phyloP scores from a whole-genome alignment of 2,888 invertebrate genomes.

The Hydroisotoma schaefferi region DNA sequence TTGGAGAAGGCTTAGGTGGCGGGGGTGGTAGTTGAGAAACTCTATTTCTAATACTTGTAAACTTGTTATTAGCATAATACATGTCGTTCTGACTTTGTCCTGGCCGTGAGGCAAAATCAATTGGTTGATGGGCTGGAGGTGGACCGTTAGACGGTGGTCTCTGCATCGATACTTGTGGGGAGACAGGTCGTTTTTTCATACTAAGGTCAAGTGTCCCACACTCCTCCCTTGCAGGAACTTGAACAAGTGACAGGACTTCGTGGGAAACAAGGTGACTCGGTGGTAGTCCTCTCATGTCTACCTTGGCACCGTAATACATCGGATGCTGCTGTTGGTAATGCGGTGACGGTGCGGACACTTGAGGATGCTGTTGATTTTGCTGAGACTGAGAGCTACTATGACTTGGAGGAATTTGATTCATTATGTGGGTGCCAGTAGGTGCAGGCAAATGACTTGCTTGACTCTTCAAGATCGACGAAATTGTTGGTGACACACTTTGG shows the following conservation, averaged over 20 bases:
- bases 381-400: background rate
- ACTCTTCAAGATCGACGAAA: conserved; percentile 49
- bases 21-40: conserved; percentile 51
- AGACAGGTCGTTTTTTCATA: conserved; percentile 59
- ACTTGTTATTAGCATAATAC: conserved; percentile 51
- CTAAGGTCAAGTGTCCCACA: conserved; percentile 70
- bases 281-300: conserved; percentile 36
- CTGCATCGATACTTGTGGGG: conserved; percentile 43
- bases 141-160: conserved; percentile 46
- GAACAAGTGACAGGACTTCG: conserved; percentile 50
- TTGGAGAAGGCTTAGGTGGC: conserved; percentile 54
- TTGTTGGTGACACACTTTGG: conserved; percentile 48
- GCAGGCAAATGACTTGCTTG: conserved; percentile 44
- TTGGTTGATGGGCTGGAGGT: conserved; percentile 47
- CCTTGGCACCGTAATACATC: conserved; percentile 24
- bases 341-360: conserved; percentile 22
- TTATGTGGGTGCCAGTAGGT: conserved; percentile 27
- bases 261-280: conserved; percentile 37
- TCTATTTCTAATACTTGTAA: conserved; percentile 52
- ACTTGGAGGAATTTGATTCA: conserved; percentile 53
- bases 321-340: conserved; percentile 21
- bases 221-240: conserved; percentile 48
- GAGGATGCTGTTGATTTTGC: background rate
- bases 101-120: conserved; percentile 49
- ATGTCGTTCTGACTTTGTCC: conserved; percentile 32